These are phyloP conservation scores for Poecilia velifera DNA, from an alignment of 2,797 vertebrate genomes.

Conservation along the genomic window DNA sequence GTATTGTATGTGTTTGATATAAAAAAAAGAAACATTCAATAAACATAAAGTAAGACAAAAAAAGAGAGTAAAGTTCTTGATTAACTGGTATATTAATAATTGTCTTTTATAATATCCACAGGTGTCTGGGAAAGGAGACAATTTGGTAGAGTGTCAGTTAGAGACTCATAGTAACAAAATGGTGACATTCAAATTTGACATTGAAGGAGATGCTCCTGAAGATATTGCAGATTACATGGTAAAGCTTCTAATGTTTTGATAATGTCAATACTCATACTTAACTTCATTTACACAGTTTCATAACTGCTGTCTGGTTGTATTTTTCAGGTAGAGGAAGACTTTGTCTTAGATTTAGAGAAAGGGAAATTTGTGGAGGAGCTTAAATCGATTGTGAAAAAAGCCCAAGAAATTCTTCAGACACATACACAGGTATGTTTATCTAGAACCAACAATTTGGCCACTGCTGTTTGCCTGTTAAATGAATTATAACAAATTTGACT, in stretches of 20 bases:
- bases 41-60: too few relatives aligned
- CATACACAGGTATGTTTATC: conserved; percentile 73
- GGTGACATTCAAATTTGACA: conserved; percentile 97
- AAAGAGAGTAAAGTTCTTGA: not conserved
- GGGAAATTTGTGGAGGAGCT: conserved; percentile 92
- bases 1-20: too few relatives aligned
- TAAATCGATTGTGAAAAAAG: conserved; percentile 84
- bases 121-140: conserved; percentile 92
- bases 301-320: conserved; percentile 7
- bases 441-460: not conserved
- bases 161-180: conserved; percentile 97
- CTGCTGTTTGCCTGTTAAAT: not conserved
- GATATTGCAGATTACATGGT: conserved; percentile 96
- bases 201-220: conserved; percentile 92
- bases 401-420: conserved; percentile 86
- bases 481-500: not conserved
- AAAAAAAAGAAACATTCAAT: too few relatives aligned
- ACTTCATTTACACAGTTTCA: not conserved
- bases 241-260: conserved; percentile 29
- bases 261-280: not conserved
- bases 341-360: conserved; percentile 90
- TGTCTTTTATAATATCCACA: conserved; percentile 49
- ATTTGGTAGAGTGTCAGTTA: conserved; percentile 94
- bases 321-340: conserved; percentile 90
- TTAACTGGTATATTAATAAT: not conserved